phyloP scores from a whole-genome alignment of 2,797 vertebrate genomes.

The Phrynocephalus forsythii region DNA sequence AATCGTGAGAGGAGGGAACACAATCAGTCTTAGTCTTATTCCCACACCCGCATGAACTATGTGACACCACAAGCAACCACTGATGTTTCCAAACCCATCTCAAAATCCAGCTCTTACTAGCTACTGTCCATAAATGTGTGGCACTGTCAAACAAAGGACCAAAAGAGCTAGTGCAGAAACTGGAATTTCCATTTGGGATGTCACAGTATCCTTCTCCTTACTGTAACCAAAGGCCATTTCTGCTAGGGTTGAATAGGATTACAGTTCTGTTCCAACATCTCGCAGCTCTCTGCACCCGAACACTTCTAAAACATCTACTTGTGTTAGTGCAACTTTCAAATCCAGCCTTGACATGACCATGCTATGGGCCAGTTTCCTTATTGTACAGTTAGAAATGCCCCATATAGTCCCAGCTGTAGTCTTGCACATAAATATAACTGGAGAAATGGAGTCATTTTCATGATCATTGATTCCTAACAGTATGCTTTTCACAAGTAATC shows the following conservation, averaged over 20 bases:
- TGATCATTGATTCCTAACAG: conserved; percentile 25
- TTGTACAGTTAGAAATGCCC: conserved; percentile 31
- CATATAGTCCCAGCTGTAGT: conserved; percentile 30
- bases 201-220: conserved; percentile 56
- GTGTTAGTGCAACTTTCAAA: conserved; percentile 4
- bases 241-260: background rate
- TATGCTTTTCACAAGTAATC: conserved; percentile 28
- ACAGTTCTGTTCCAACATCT: background rate
- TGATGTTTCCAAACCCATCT: background rate
- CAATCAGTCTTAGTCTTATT: conserved; percentile 11
- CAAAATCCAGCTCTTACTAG: background rate
- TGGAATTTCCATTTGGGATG: conserved; percentile 48
- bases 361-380: background rate
- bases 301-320: conserved; percentile 53
- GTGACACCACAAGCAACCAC: background rate
- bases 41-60: background rate
- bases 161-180: conserved; percentile 41
- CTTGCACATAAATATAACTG: conserved; percentile 23
- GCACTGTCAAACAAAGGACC: background rate
- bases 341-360: background rate
- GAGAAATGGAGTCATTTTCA: background rate
- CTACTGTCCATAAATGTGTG: background rate
- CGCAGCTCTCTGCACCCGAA: background rate
- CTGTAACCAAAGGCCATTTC: conserved; percentile 64
- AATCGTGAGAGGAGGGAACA: background rate